Base-by-base conservation (phyloP, 1,140 invertebrate species). In the Melipona quadrifasciata region DNA sequence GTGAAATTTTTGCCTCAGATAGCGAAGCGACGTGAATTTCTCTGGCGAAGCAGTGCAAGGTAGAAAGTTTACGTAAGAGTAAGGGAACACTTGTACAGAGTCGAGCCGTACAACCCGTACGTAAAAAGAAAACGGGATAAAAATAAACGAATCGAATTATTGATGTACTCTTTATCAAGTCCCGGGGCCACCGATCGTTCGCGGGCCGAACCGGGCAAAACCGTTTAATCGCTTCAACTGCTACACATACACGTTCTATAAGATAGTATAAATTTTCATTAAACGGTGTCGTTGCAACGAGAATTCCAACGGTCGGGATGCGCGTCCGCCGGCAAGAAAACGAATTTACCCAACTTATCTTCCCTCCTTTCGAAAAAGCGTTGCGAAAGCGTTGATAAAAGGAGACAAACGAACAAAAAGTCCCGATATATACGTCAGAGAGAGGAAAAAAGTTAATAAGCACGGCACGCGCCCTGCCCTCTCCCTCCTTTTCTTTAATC, bases 371-470 rank as follows among this genome's bases (percentile, higher is more conserved):
- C 71, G 58, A 80, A 84, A 84, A 80, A 80, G 57, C 72, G 55
- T 86, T 75, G 74, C 85, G 82, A 85, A 84, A 79, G 58, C 17
- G 55, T 61, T 47, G 82, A 78, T 85, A 82, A 84, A 79, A 75
- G 31, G 53, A 86, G 85, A 77, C 19, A 57, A 31, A 78, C 68
- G 39, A 75, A 65, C 68, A 57, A 80, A 72, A 81, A 51, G 47
- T 27, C 17, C 39, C 57, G n/a, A 80, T 84, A 85, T 78, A 83
- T 77, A 82, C 72, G 80, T 72, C 51, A 17, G 55, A 64, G 55
- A 64, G 51, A 78, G 72, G 70, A 90, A 92, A 93, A 92, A 91
- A 90, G 91, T 93, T 92, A 92, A 92, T 93, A 92, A 92, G 91
- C 89, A 89, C 89, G 91, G 92, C 92, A 93, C 92, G 92, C 92